Base-by-base conservation (phyloP, 1,140 invertebrate species). In the Holotrichia oblita region DNA sequence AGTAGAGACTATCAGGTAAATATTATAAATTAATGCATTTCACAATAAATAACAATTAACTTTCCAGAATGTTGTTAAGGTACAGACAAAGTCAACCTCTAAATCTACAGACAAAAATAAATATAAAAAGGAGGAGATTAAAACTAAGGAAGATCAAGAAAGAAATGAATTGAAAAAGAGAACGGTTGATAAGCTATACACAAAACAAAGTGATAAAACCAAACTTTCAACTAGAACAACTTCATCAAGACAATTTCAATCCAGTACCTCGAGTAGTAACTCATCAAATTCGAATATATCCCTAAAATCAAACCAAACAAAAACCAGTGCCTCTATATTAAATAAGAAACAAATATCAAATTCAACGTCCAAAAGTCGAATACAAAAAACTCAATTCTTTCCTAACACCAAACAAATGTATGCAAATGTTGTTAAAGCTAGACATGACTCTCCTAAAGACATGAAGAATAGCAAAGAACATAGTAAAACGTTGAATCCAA, bases 351-450 rank as follows among this genome's bases (percentile, higher is more conserved):
- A 55, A 55, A 17, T 55, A 17, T 20, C 48, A 8, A 20, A 14
- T 69, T 22, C 17, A 69, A 14, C 61, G 7, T 9, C 59, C 24
- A 22, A 20, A 10, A 74, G 17, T 74, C 34, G 34, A 74, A 34
- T 74, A 40, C 73, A 69, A 12, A 84, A 82, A 81, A 81, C 81
- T 10, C 82, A 85, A 79, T 85, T 79, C 83, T 85, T 84, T 82
- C 84, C 85, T 40, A 85, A 76, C 40, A 76, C 41, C 3, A 85
- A 84, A 81, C 82, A 82, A 78, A 82, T 85, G 78, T 85, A 83
- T 77, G 79, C 81, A 9, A 81, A 85, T 72, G 82, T 82, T 44
- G 77, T 85, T 9, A 83, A 84, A 79, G 17, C 9, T 22, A 79
- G 12, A 22, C 34, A 44, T 22, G 10, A 22, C 72, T 74, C n/a